phyloP scores from a whole-genome alignment of 2,888 invertebrate species.

The Diarsia rubi region DNA sequence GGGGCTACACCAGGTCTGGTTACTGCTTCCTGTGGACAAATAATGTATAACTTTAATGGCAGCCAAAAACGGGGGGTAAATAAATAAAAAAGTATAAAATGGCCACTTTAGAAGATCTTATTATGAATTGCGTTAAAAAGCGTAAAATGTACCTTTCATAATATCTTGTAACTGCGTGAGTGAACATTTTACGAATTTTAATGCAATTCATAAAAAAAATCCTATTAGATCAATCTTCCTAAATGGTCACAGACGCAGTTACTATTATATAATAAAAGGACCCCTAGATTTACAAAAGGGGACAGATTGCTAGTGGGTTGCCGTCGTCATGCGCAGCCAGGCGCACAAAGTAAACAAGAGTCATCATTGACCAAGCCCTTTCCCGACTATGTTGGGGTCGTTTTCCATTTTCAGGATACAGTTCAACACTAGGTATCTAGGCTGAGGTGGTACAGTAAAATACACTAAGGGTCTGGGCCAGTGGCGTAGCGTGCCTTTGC shows the following conservation, averaged over 20 bases:
- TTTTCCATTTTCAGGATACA: background rate
- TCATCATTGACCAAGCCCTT: too few species aligned
- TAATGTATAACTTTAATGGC: background rate
- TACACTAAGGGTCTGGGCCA: background rate
- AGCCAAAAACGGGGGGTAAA: background rate
- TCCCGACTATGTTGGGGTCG: background rate
- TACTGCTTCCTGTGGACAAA: slow-evolving; percentile 34
- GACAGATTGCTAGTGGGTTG: background rate
- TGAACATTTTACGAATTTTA: too few species aligned
- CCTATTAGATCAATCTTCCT: too few species aligned
- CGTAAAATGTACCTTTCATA: too few species aligned
- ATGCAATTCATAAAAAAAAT: too few species aligned
- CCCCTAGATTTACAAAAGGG: background rate
- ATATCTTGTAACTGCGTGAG: too few species aligned
- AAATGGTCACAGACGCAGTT: too few species aligned
- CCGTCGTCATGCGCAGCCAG: background rate
- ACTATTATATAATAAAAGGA: too few species aligned
- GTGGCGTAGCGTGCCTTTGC: too few species aligned
- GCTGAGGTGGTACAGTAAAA: background rate
- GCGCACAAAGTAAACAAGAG: background rate
- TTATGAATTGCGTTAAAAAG: too few species aligned
- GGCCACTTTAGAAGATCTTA: too few species aligned
- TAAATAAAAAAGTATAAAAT: too few species aligned
- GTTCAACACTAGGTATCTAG: background rate
- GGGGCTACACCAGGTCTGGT: slow-evolving; percentile 74